Conservation (phyloP, 2,888 invertebrate genomes). For the Nymphalis c-album region DNA sequence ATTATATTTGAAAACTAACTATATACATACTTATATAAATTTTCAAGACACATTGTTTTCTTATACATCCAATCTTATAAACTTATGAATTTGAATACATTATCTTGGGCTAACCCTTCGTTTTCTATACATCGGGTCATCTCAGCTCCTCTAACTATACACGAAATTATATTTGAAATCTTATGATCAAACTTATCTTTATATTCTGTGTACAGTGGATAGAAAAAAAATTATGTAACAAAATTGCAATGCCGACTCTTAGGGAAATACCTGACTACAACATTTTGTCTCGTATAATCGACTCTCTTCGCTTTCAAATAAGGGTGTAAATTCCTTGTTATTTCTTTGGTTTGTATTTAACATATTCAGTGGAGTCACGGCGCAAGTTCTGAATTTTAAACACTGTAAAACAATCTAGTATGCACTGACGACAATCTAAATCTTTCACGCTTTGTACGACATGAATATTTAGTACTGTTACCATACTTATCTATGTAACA, state of each 20-base stretch:
- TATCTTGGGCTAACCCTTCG: too few species aligned
- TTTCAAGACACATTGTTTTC: too few species aligned
- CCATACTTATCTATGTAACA: conserved; percentile 9
- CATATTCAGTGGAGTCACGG: conserved; percentile 26
- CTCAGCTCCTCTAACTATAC: too few species aligned
- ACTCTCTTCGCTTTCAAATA: background rate
- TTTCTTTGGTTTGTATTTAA: conserved; percentile 16
- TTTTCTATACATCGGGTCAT: too few species aligned
- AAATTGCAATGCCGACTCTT: conserved; percentile 3
- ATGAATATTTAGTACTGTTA: conserved; percentile 30
- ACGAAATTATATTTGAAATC: too few species aligned
- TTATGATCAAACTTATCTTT: too few species aligned
- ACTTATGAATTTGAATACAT: too few species aligned
- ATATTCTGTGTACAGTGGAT: background rate
- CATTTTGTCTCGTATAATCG: background rate
- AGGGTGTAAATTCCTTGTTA: conserved; percentile 12
- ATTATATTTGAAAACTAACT: too few species aligned
- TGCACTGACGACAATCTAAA: conserved; percentile 24
- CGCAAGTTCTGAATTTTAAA: conserved; percentile 32
- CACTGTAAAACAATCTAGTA: conserved; percentile 21
- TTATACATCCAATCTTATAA: too few species aligned
- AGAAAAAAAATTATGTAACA: conserved; percentile 22
- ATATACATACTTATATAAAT: too few species aligned
- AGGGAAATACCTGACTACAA: conserved; percentile 24
- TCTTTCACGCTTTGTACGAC: conserved; percentile 23